phyloP scores from a whole-genome alignment of 2,888 invertebrate genomes.

The Boloria selene region DNA sequence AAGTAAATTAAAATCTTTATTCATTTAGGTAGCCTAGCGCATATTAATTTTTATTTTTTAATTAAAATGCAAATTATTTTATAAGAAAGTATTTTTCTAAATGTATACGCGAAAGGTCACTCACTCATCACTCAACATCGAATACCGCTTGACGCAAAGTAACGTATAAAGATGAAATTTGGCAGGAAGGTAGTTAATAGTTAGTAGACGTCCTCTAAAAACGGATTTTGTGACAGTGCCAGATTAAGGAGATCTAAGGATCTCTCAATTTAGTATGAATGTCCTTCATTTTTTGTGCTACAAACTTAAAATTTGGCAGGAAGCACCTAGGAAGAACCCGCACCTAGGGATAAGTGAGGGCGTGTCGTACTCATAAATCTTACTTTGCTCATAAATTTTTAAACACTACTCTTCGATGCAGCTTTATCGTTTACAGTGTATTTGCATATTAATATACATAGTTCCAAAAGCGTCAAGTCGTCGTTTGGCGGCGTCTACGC shows the following conservation, averaged over 20 bases:
- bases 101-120: not conserved
- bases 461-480: conserved; percentile 45
- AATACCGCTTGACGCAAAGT: too few species aligned
- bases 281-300: too few species aligned
- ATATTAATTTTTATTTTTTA: conserved; percentile 8
- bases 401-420: not conserved
- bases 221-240: too few species aligned
- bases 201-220: too few species aligned
- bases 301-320: too few species aligned
- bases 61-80: conserved; percentile 1
- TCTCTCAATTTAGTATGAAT: too few species aligned
- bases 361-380: too few species aligned
- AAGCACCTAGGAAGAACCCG: too few species aligned
- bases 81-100: not conserved
- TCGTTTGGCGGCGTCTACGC: conserved; percentile 46
- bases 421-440: conserved; percentile 14
- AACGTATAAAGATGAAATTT: too few species aligned
- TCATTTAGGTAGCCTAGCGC: conserved; percentile 8
- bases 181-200: too few species aligned
- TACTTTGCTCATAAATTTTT: not conserved
- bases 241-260: too few species aligned
- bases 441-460: conserved; percentile 46
- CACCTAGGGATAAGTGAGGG: too few species aligned
- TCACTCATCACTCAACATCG: not conserved
- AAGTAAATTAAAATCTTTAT: conserved; percentile 29